Evolutionary conservation across 1,140 invertebrate genomes (phyloP).

Genomic region (Oreohelix idahoensis): DNA sequence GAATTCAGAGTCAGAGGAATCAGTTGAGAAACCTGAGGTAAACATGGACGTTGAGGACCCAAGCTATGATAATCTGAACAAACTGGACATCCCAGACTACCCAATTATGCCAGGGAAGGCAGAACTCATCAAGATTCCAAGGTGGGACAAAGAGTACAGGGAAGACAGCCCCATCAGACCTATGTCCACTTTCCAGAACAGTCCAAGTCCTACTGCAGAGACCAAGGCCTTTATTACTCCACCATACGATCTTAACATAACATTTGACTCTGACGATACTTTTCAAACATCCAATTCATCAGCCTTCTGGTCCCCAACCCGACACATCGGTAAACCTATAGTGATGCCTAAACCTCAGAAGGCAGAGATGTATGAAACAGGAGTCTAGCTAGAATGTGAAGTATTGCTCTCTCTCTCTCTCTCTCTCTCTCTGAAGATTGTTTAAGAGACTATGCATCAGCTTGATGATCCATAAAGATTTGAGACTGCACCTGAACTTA

Average conservation of each 20-base stretch:
- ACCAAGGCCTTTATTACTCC: not conserved
- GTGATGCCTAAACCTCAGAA: constrained; percentile 42
- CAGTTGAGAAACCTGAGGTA: constrained; percentile 31
- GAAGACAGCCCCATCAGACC: constrained; percentile 23
- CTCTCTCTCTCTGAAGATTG: no score
- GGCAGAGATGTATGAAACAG: constrained; percentile 43
- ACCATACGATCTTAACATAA: not conserved
- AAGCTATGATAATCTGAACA: constrained; percentile 48
- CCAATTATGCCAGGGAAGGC: not conserved
- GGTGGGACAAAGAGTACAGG: constrained; percentile 19
- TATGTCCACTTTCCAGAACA: constrained; percentile 14
- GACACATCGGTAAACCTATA: constrained; percentile 23
- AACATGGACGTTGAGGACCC: constrained; percentile 20
- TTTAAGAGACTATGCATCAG: no score
- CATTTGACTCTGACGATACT: constrained; percentile 29
- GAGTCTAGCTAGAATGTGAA: constrained; percentile 35
- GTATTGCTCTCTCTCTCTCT: no score
- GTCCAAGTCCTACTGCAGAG: not conserved
- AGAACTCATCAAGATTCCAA: not conserved
- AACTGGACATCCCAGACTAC: constrained; percentile 39
- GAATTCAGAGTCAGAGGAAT: constrained; percentile 64
- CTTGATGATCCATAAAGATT: no score
- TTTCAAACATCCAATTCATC: constrained; percentile 32
- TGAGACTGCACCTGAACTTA: no score
- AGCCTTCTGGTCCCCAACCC: constrained; percentile 37